Evolutionary conservation across 2,113 vertebrate species (phyloP).

Genomic region (Hystrix cristata): DNA sequence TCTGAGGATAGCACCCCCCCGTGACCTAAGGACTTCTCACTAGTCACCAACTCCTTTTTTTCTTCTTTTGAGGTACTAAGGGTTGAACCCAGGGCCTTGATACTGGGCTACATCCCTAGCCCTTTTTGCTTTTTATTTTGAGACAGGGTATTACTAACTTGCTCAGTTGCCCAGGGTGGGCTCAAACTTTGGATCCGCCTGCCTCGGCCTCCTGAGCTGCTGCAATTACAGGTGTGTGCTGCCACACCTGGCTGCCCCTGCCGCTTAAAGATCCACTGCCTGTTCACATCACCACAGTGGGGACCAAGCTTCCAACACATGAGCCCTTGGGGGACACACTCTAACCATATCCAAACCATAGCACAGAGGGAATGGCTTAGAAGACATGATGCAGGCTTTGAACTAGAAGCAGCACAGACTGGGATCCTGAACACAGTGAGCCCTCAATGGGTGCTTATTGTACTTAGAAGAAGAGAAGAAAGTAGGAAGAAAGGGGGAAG

Average conservation of each 20-base stretch:
- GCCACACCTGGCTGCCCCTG: not conserved
- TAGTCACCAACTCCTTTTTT: not conserved
- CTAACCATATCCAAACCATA: not conserved
- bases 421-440: not conserved
- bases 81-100: not conserved
- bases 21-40: not conserved
- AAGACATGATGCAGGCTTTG: constrained; percentile 41
- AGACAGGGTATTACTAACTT: not conserved
- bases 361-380: not conserved
- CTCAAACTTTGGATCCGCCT: not conserved
- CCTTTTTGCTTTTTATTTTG: not conserved
- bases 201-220: not conserved
- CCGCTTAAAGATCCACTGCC: not conserved
- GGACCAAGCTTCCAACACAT: not conserved
- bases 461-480: constrained; percentile 43
- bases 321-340: not conserved
- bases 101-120: not conserved
- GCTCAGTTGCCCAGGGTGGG: not conserved
- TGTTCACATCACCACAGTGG: not conserved
- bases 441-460: not conserved
- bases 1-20: not conserved
- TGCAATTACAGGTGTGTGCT: not conserved
- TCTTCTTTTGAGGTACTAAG: not conserved
- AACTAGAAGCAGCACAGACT: not conserved
- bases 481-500: not conserved